Conservation (phyloP, 2,113 vertebrate genomes). For the Corynorhinus townsendii region DNA sequence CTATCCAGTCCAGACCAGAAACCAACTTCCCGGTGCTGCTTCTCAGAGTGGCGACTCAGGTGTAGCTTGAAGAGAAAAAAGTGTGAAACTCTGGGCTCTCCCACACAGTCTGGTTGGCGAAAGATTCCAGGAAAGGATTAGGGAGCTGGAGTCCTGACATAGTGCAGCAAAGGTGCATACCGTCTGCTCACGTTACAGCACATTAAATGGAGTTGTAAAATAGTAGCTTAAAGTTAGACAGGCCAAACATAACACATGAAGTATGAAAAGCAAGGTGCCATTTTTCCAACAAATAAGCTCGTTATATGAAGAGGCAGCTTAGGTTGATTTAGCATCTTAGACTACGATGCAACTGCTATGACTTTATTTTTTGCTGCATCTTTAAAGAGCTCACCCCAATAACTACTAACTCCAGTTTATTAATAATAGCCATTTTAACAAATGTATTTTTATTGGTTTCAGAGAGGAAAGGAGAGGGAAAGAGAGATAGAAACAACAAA, state of each 20-base stretch:
- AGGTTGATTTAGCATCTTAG: background rate
- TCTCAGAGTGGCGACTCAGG: slow-evolving; percentile 31
- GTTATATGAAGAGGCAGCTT: slow-evolving; percentile 17
- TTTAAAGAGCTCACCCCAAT: background rate
- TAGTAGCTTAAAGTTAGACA: slow-evolving; percentile 45
- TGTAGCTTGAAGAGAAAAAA: slow-evolving; percentile 30
- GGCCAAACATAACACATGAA: slow-evolving; percentile 62
- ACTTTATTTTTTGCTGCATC: background rate
- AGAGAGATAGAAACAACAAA: too few relatives aligned
- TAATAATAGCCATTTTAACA: background rate
- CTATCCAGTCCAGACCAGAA: background rate
- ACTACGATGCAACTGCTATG: background rate
- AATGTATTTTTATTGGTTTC: too few relatives aligned
- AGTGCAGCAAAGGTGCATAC: slow-evolving; percentile 43
- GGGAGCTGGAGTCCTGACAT: slow-evolving; percentile 25
- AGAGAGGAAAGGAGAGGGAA: too few relatives aligned
- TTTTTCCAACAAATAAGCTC: slow-evolving; percentile 53
- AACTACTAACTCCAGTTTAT: slow-evolving; percentile 60
- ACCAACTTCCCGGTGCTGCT: background rate
- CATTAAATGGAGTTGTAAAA: slow-evolving; percentile 60
- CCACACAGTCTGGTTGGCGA: background rate
- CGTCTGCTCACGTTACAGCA: slow-evolving; percentile 60
- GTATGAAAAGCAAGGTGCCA: slow-evolving; percentile 40
- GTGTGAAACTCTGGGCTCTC: background rate
- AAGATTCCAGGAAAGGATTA: slow-evolving; percentile 66